These are phyloP conservation scores for Eupithecia exiguata DNA, from an alignment of 2,888 invertebrate genomes.

Conservation along the genomic window DNA sequence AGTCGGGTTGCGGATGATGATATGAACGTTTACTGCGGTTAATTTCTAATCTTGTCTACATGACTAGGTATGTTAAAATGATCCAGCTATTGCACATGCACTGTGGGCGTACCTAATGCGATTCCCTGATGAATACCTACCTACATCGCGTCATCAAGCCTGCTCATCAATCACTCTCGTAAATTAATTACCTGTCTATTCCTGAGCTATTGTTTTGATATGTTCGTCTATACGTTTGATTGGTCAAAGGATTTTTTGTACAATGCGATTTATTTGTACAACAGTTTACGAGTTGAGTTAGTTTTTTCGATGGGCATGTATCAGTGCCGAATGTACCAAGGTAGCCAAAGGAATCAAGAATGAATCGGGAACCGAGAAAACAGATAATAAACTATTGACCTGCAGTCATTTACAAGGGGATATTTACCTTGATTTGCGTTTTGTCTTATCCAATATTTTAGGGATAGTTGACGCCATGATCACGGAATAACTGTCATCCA, in stretches of 20 bases:
- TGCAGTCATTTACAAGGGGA: too few relatives aligned
- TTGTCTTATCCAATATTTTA: too few relatives aligned
- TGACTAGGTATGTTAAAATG: neutral
- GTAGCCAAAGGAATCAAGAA: neutral
- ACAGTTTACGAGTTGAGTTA: neutral
- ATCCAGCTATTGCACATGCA: slow-evolving; percentile 5
- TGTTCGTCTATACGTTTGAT: slow-evolving; percentile 38
- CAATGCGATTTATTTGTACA: slow-evolving; percentile 6
- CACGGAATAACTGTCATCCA: too few relatives aligned
- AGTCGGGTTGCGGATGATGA: too few relatives aligned
- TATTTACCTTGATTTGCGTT: too few relatives aligned
- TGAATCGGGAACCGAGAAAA: neutral
- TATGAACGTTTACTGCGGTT: neutral
- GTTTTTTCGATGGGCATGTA: neutral
- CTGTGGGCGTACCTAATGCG: slow-evolving; percentile 46
- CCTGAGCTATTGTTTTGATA: slow-evolving; percentile 52
- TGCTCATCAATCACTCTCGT: slow-evolving; percentile 61
- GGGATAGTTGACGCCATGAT: too few relatives aligned
- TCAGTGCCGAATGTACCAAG: neutral
- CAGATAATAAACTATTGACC: neutral
- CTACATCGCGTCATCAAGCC: slow-evolving; percentile 52
- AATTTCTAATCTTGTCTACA: neutral
- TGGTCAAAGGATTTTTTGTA: slow-evolving; percentile 36
- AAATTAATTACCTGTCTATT: slow-evolving; percentile 68
- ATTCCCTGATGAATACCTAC: slow-evolving; percentile 55